Evolutionary conservation across 2,113 vertebrate genomes (phyloP), one percentile per base, ranked within the genome.

Genomic region (pig (Sus scrofa)): DNA sequence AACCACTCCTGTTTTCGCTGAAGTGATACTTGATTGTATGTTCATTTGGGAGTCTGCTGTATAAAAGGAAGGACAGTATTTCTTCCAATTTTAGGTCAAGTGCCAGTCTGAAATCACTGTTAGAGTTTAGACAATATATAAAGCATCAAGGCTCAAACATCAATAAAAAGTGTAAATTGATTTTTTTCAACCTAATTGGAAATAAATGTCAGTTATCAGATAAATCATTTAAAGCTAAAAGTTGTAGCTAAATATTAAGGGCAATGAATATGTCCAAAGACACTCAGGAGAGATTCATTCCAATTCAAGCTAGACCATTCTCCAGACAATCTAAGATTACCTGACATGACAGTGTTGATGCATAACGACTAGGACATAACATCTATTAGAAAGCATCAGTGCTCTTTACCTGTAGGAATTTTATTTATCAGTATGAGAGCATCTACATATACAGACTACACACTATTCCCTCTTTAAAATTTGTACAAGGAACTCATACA

Each of bases 41-140:
- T 79, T 79, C 73, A 79, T 37, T 92, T 24, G 65, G 56, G 67
- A 73, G 22, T 81, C 56, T 32, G 39, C 50, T 34, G 30, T 50
- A 85, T 77, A 27, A 74, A 39, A 91, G 50, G 52, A 86, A 87
- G 63, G 50, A 15, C 1, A 12, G 39, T 44, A 30, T 83, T 82
- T 77, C 39, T 86, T 39, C 62, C 30, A 19, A 11, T 34, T 62
- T n/a, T n/a, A 95, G 50, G 56, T 75, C 39, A 87, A 37, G 14
- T 68, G 52, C 13, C 68, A 83, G 39, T 67, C 7, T 70, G 27
- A 37, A 15, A 77, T 39, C 67, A 22, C 30, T 82, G 27, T 68
- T 82, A 86, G 67, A 86, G 58, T 86, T 87, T 67, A 95, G 27
- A 14, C 20, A 52, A 68, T 56, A 70, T 78, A 74, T 56, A 81